phyloP scores from a whole-genome alignment of 2,888 invertebrate species.

The Axea sp. region DNA sequence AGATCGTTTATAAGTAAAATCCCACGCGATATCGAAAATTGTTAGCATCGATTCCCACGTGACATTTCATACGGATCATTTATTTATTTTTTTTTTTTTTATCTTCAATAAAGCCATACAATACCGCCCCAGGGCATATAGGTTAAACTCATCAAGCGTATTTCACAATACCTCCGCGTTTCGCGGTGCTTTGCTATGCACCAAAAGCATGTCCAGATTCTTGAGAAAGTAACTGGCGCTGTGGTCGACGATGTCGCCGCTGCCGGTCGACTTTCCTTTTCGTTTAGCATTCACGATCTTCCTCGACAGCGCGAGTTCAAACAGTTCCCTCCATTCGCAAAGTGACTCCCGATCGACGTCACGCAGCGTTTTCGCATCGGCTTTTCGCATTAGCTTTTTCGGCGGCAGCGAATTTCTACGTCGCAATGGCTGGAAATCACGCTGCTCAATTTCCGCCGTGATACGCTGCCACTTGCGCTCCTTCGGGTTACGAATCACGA shows the following conservation, averaged over 20 bases:
- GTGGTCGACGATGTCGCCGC: conserved; percentile 56
- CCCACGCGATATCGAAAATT: conserved; percentile 33
- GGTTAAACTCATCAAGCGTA: conserved; percentile 45
- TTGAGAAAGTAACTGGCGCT: conserved; percentile 66
- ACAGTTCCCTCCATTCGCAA: conserved; percentile 80
- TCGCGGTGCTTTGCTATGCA: conserved; percentile 68
- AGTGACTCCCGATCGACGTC: conserved; percentile 37
- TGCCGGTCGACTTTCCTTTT: conserved; percentile 51
- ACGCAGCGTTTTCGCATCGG: conserved; percentile 71
- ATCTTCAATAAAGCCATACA: conserved; percentile 1
- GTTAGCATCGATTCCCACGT: conserved; percentile 40
- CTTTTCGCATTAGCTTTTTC: conserved; percentile 79
- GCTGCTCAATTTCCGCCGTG: conserved; percentile 71
- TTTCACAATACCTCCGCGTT: conserved; percentile 68
- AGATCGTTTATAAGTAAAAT: conserved; percentile 1
- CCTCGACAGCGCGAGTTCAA: conserved; percentile 82
- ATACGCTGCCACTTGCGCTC: conserved; percentile 75
- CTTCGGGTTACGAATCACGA: conserved; percentile 69
- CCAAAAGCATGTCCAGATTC: conserved; percentile 71
- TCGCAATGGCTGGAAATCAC: conserved; percentile 23
- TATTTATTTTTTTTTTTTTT: neutral
- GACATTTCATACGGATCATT: conserved; percentile 44
- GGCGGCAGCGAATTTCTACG: conserved; percentile 71
- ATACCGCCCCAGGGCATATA: conserved; percentile 26
- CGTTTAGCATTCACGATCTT: conserved; percentile 75